phyloP scores from a whole-genome alignment of 2,888 invertebrate species.

The Linnaemya tessellans region DNA sequence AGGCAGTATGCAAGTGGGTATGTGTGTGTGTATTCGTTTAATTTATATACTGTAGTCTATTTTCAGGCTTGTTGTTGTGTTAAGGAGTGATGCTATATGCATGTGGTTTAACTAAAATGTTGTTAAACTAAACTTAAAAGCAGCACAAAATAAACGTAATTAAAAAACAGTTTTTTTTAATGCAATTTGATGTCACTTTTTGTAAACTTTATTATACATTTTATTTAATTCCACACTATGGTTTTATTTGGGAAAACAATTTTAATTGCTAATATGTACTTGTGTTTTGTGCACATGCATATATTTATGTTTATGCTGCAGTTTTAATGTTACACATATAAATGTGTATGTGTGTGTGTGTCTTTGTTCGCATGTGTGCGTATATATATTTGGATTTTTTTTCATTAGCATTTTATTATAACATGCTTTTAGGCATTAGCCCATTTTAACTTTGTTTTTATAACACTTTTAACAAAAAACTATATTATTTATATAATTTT shows the following conservation, averaged over 20 bases:
- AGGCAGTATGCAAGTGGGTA: background rate
- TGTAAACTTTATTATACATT: constrained; percentile 55
- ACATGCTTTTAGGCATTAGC: constrained; percentile 62
- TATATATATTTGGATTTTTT: background rate
- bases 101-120: constrained; percentile 8
- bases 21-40: background rate
- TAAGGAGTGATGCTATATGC: background rate
- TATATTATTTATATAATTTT: constrained; percentile 22
- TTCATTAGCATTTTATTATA: constrained; percentile 52
- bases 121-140: background rate
- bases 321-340: constrained; percentile 33
- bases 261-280: constrained; percentile 67
- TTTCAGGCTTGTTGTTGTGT: constrained; percentile 45
- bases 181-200: constrained; percentile 26
- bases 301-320: constrained; percentile 12
- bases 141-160: constrained; percentile 33
- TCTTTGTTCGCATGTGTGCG: background rate
- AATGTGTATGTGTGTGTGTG: background rate
- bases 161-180: constrained; percentile 51
- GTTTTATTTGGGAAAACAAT: constrained; percentile 45
- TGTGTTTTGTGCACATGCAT: constrained; percentile 14
- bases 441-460: constrained; percentile 41
- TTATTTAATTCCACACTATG: constrained; percentile 29
- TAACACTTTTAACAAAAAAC: constrained; percentile 19
- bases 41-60: constrained; percentile 65